Evolutionary conservation across 2,888 invertebrate species (phyloP).

Genomic region (Aphodius granarius): DNA sequence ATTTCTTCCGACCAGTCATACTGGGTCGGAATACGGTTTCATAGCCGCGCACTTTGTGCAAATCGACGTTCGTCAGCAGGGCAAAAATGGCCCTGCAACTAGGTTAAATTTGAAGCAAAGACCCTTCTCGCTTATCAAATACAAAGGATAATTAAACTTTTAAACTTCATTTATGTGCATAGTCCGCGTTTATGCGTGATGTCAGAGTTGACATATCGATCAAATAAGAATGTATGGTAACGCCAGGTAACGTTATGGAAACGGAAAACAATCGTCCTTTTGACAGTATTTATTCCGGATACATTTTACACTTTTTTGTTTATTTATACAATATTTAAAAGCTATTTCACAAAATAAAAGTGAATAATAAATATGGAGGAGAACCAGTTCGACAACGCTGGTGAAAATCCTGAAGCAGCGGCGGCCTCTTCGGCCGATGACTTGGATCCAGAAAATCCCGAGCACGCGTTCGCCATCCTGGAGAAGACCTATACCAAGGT

Average conservation of each 20-base stretch:
- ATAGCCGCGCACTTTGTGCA: no score
- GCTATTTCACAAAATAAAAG: background rate
- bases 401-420: slow-evolving; percentile 40
- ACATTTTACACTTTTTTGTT: slow-evolving; percentile 11
- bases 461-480: slow-evolving; percentile 48
- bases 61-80: no score
- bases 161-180: no score
- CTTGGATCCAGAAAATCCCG: slow-evolving; percentile 49
- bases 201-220: background rate
- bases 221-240: background rate
- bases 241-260: background rate
- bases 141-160: no score
- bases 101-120: no score
- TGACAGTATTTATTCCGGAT: background rate
- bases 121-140: no score
- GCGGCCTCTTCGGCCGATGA: slow-evolving; percentile 34
- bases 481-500: slow-evolving; percentile 50
- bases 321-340: background rate
- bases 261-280: background rate
- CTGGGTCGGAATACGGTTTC: no score
- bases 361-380: slow-evolving; percentile 43
- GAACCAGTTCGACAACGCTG: slow-evolving; percentile 43
- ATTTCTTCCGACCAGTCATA: no score
- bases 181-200: no score
- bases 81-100: no score